phyloP scores from a whole-genome alignment of 2,797 vertebrate species.

The Neopelma chrysocephalum region DNA sequence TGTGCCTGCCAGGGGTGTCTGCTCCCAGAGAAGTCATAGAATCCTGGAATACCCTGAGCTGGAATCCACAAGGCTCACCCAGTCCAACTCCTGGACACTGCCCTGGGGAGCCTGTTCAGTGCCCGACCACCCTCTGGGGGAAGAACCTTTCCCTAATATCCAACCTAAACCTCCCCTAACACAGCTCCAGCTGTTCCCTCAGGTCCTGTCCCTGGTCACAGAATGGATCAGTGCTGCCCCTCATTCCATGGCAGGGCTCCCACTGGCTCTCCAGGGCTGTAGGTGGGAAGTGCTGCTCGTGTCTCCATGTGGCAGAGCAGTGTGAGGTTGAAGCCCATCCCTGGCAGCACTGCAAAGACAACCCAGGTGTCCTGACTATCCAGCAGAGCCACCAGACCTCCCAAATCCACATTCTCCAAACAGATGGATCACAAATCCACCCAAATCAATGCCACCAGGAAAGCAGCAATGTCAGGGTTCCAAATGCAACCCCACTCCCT shows the following conservation, averaged over 20 bases:
- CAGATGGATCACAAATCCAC: background rate
- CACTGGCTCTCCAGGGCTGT: fast-evolving
- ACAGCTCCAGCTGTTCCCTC: background rate
- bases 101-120: background rate
- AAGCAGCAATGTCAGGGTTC: background rate
- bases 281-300: background rate
- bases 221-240: background rate
- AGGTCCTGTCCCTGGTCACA: background rate
- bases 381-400: background rate
- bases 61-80: background rate
- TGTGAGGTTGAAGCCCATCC: background rate
- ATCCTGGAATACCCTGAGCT: background rate
- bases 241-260: background rate
- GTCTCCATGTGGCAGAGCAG: background rate
- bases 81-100: background rate
- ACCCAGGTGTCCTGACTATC: background rate
- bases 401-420: background rate
- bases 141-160: background rate
- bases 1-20: fast-evolving
- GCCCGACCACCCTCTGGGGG: background rate
- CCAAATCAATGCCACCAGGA: background rate
- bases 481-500: background rate
- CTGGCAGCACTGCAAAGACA: background rate
- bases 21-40: background rate
- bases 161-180: background rate